Evolutionary conservation across 2,888 invertebrate genomes (phyloP), one percentile per base, ranked within the genome.

Genomic region (Mythimna ferrago): DNA sequence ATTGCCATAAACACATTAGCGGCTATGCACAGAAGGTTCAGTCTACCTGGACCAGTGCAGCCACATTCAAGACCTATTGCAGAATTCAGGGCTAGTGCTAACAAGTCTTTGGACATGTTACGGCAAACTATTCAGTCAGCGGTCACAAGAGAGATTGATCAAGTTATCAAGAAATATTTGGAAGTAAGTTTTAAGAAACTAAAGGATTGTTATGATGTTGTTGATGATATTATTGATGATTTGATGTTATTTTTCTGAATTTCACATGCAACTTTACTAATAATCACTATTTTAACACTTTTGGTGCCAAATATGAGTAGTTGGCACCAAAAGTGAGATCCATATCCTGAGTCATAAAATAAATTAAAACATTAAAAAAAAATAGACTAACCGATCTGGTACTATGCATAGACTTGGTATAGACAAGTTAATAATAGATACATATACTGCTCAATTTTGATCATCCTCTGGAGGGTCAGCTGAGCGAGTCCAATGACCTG

Each of bases 101-200:
- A 97, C 65, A 98, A 98, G 90, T 98, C 98, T 0, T 92, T 98
- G 78, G 98, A 98, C 89, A 96, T 98, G 87, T 91, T 98, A 61
- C 92, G 98, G 65, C 97, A 97, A 91, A 98, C 98, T 84, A 95
- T 98, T 88, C 98, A 98, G 93, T 97, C 97, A 78, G 97, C 97
- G 64, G 98, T 98, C 56, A 98, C 98, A 86, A 97, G 97, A 89
- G 98, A 98, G 89, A 98, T 98, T 87, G 97, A 98, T 93, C 97
- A 97, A 92, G 97, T 98, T 66, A 97, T 98, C 76, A 97, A 97
- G 87, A 98, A 97, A 89, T 98, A 98, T 93, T 94, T 98, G 76
- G 98, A 98, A 93, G 98, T 98, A 83, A 90, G 80, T 80, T 51
- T 53, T 51, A 10, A 35, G 1, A n/a, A 58, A 58, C 10, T n/a